Base-by-base conservation (phyloP, 2,113 vertebrate genomes). In the Ornithorhynchus anatinus region DNA sequence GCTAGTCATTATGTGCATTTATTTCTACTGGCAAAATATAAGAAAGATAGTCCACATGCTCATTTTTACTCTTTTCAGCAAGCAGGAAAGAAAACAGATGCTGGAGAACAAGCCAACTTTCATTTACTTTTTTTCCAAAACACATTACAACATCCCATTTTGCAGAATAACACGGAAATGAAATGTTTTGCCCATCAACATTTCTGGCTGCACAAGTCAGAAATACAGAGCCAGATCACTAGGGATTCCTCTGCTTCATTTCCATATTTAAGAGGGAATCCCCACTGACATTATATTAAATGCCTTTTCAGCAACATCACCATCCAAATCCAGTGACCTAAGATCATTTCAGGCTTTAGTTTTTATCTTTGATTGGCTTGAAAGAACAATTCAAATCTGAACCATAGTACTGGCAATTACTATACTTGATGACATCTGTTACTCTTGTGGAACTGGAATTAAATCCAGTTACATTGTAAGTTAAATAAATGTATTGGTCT, bases 41-140 rank as follows among this genome's bases (percentile, higher is more conserved):
- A 25, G 23, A 31, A 13, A 35, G 53, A 79, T 11, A 14, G 14
- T 35, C 6, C n/a, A 1, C 4, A 35, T 4, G 11, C 6, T 43
- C 56, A 3, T 19, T 40, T 52, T 60, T 27, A 19, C n/a, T 59
- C 47, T 56, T 44, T 36, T 60, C 45, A 14, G 13, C 32, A 2
- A 25, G 32, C 57, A 54, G 33, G 59, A 75, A 37, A 69, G 73
- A 77, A 83, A 75, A 53, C 84, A 83, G 77, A 69, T 72, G 71
- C 38, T 12, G 16, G 65, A 70, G 52, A 27, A 2, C 40, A 17
- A 51, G 66, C 81, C 72, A 59, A 20, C 22, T 2, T 43, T 62
- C 3, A 42, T 52, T 58, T 27, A 45, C 29, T 45, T 35, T 38
- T 15, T 27, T 12, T 44, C 36, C 36, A 6, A 48, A 48, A 12